Conservation (phyloP, 1,140 invertebrate genomes). For the Microplitis mediator region DNA sequence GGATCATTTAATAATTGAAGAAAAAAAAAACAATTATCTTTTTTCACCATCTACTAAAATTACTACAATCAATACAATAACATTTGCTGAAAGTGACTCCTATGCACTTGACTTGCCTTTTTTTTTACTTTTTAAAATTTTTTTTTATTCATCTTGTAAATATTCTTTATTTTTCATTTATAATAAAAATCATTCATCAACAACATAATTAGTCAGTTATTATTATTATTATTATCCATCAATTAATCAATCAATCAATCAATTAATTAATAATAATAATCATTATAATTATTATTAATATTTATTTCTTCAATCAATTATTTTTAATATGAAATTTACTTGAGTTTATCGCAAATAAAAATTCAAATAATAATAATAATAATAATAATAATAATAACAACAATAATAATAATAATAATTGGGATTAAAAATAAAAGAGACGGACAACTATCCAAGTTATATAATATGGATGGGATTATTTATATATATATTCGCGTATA, state of each 20-base stretch:
- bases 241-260: neutral
- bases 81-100: neutral
- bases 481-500: conserved; percentile 56
- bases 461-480: conserved; percentile 34
- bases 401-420: no score
- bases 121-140: no score
- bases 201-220: conserved; percentile 64
- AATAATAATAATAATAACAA: neutral
- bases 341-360: no score
- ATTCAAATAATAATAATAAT: conserved; percentile 27
- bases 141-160: conserved; percentile 58
- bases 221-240: conserved; percentile 48
- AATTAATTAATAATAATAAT: neutral
- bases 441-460: conserved; percentile 33
- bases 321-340: conserved; percentile 42
- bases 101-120: conserved; percentile 13
- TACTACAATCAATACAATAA: conserved; percentile 6
- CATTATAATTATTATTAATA: conserved; percentile 9
- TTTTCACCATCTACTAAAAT: neutral
- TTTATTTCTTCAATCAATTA: conserved; percentile 26
- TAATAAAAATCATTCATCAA: conserved; percentile 66
- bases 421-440: conserved; percentile 7
- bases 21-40: conserved; percentile 7
- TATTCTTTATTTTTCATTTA: conserved; percentile 65
- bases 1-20: neutral